Evolutionary conservation across 2,888 invertebrate species (phyloP).

Genomic region (Ctenicera cuprea): DNA sequence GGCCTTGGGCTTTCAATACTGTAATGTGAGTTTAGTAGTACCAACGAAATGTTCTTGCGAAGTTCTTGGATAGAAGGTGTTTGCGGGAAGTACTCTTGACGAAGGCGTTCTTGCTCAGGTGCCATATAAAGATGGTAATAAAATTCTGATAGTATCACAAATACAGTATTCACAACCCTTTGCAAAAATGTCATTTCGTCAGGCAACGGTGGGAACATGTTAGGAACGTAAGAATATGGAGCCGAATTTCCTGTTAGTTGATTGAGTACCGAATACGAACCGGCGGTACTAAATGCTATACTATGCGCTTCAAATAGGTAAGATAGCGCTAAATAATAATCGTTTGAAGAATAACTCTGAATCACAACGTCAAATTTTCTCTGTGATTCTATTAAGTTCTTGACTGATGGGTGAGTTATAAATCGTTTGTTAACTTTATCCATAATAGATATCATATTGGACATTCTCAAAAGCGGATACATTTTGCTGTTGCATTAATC

Average conservation of each 20-base stretch:
- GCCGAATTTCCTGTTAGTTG: conserved; percentile 64
- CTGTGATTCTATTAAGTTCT: conserved; percentile 48
- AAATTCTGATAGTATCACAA: background rate
- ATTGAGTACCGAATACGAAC: conserved; percentile 59
- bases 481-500: no score
- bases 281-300: conserved; percentile 64
- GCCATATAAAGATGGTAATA: background rate
- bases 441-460: background rate
- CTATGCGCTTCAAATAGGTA: conserved; percentile 66
- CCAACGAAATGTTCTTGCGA: conserved; percentile 52
- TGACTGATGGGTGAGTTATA: conserved; percentile 42
- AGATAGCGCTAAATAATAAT: conserved; percentile 65
- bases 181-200: conserved; percentile 67
- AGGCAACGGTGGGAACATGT: conserved; percentile 58
- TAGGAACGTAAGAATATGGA: conserved; percentile 67
- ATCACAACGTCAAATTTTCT: conserved; percentile 64
- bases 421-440: conserved; percentile 22
- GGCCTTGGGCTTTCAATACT: conserved; percentile 56
- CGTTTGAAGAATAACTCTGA: conserved; percentile 63
- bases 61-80: conserved; percentile 51
- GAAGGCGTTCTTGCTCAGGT: conserved; percentile 51
- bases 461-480: no score
- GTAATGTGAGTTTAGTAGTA: conserved; percentile 58
- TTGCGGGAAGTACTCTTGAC: conserved; percentile 56
- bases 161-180: conserved; percentile 62